Conservation (phyloP, 2,113 vertebrate genomes). For the Narcine bancroftii region DNA sequence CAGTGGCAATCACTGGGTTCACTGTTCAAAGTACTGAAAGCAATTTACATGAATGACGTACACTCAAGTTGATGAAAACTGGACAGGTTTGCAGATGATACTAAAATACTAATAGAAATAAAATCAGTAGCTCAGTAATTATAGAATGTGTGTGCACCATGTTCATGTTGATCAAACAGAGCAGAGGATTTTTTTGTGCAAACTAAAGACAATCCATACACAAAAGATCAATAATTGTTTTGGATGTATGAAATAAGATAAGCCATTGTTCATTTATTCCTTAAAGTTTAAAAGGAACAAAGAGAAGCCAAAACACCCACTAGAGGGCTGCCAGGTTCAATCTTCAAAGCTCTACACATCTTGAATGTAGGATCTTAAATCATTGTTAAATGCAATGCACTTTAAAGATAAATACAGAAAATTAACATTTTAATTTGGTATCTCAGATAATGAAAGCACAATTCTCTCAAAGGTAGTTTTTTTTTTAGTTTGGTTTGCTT, state of each 20-base stretch:
- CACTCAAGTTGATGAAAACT: background rate
- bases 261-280: background rate
- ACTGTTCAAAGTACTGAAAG: background rate
- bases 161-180: background rate
- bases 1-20: background rate
- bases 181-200: background rate
- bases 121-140: background rate
- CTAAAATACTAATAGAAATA: background rate
- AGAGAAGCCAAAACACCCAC: background rate
- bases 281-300: background rate
- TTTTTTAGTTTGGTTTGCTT: background rate
- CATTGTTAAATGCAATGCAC: background rate
- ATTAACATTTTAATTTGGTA: background rate
- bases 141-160: background rate
- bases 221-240: background rate
- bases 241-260: background rate
- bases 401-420: background rate
- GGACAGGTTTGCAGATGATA: background rate
- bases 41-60: background rate
- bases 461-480: background rate
- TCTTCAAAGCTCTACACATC: background rate
- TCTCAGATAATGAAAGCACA: background rate
- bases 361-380: background rate
- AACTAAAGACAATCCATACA: background rate
- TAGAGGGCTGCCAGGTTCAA: constrained; percentile 17